phyloP scores from a whole-genome alignment of 2,888 invertebrate genomes.

The Pyrgus malvae region DNA sequence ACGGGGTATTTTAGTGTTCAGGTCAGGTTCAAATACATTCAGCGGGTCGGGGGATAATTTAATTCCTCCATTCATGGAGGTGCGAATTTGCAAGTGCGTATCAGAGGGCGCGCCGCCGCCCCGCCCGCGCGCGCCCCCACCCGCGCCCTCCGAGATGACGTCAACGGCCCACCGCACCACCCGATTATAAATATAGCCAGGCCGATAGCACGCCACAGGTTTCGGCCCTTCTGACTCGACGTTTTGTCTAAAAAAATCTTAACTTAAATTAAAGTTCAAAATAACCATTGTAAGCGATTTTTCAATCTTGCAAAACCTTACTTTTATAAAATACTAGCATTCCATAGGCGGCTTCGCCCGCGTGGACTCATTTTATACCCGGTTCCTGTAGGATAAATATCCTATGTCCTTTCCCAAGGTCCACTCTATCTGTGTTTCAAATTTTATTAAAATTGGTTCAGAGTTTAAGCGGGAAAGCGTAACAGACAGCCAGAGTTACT shows the following conservation, averaged over 20 bases:
- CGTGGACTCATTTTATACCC: too few species aligned
- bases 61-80: conserved; percentile 77
- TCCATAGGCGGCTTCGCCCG: too few species aligned
- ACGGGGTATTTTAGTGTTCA: conserved; percentile 43
- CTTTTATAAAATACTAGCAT: too few species aligned
- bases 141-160: conserved; percentile 63
- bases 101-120: conserved; percentile 53
- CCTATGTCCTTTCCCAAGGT: too few species aligned
- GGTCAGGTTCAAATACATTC: conserved; percentile 61
- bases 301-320: too few species aligned
- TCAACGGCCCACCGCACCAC: conserved; percentile 70
- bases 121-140: conserved; percentile 40
- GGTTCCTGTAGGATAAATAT: too few species aligned
- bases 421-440: too few species aligned
- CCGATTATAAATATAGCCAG: conserved; percentile 77
- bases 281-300: too few species aligned
- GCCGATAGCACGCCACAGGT: conserved; percentile 75
- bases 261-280: neutral
- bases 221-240: conserved; percentile 52
- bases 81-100: conserved; percentile 80
- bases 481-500: too few species aligned
- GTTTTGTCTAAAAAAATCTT: conserved; percentile 28
- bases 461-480: too few species aligned
- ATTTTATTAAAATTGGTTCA: too few species aligned
- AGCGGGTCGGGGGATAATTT: conserved; percentile 65